Evolutionary conservation across 2,888 invertebrate genomes (phyloP).

Genomic region (Caenorhabditis sp.): DNA sequence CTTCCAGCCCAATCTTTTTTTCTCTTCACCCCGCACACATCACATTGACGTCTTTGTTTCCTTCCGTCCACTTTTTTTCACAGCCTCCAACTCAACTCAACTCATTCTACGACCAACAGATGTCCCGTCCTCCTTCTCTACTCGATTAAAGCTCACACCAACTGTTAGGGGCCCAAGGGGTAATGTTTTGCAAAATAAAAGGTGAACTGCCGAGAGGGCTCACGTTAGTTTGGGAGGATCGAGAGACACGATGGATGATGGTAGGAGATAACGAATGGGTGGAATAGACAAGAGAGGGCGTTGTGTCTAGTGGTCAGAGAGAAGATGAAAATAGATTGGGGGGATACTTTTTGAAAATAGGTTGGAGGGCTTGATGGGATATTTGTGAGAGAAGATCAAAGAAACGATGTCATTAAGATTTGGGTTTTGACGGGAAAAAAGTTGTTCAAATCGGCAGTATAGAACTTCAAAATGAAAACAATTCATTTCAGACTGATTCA

Average conservation of each 20-base stretch:
- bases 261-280: constrained; percentile 19
- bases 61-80: constrained; percentile 44
- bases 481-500: too few species aligned
- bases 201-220: constrained; percentile 48
- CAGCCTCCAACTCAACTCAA: constrained; percentile 10
- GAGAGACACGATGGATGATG: constrained; percentile 11
- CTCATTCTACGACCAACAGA: constrained; percentile 52
- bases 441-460: too few species aligned
- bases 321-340: constrained; percentile 21
- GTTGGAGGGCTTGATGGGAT: not conserved
- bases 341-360: constrained; percentile 6
- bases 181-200: constrained; percentile 55
- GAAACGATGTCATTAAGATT: too few species aligned
- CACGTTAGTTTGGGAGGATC: constrained; percentile 1
- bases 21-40: constrained; percentile 50
- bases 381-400: not conserved
- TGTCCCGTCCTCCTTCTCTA: constrained; percentile 30
- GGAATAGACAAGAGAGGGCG: not conserved
- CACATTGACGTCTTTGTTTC: constrained; percentile 51
- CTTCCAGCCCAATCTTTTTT: not conserved
- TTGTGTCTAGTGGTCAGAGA: constrained; percentile 21
- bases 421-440: too few species aligned
- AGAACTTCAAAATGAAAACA: too few species aligned
- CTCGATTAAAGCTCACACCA: constrained; percentile 67
- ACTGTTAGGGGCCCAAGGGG: constrained; percentile 52